Evolutionary conservation across 2,113 vertebrate species (phyloP).

Genomic region (Anoplopoma fimbria): DNA sequence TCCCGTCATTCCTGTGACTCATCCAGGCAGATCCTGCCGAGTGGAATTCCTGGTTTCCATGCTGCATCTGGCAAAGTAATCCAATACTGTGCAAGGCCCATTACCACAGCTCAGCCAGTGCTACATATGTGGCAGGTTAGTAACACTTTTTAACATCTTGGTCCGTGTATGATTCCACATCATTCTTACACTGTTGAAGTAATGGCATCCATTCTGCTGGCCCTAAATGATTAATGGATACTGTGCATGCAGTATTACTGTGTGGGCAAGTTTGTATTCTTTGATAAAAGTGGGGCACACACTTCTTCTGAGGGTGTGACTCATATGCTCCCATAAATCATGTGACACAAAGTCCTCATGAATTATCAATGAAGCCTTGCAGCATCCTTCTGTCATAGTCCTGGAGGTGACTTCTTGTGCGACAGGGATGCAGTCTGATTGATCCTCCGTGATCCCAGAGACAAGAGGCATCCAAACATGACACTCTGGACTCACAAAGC

Average conservation of each 20-base stretch:
- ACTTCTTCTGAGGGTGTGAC: slow-evolving; percentile 59
- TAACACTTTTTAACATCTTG: neutral
- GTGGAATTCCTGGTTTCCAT: slow-evolving; percentile 71
- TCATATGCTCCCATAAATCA: slow-evolving; percentile 74
- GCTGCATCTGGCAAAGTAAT: slow-evolving; percentile 60
- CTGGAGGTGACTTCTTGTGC: slow-evolving; percentile 30
- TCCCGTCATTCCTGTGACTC: slow-evolving; percentile 77
- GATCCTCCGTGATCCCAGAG: slow-evolving; percentile 1
- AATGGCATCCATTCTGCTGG: neutral
- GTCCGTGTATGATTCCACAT: neutral
- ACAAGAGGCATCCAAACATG: neutral
- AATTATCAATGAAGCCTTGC: slow-evolving; percentile 65
- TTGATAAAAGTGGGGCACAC: neutral
- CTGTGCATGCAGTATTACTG: neutral
- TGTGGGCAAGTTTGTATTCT: neutral
- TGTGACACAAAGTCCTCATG: slow-evolving; percentile 49
- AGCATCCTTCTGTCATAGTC: slow-evolving; percentile 8
- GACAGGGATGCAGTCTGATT: slow-evolving; percentile 5
- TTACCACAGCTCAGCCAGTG: neutral
- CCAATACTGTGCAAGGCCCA: slow-evolving; percentile 5
- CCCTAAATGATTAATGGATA: neutral
- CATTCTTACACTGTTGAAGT: slow-evolving; percentile 1
- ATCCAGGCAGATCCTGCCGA: slow-evolving; percentile 50
- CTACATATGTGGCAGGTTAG: neutral
- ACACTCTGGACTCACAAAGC: neutral